Conservation (phyloP, 2,797 vertebrate species). For the Microctenopoma steveboyesi region DNA sequence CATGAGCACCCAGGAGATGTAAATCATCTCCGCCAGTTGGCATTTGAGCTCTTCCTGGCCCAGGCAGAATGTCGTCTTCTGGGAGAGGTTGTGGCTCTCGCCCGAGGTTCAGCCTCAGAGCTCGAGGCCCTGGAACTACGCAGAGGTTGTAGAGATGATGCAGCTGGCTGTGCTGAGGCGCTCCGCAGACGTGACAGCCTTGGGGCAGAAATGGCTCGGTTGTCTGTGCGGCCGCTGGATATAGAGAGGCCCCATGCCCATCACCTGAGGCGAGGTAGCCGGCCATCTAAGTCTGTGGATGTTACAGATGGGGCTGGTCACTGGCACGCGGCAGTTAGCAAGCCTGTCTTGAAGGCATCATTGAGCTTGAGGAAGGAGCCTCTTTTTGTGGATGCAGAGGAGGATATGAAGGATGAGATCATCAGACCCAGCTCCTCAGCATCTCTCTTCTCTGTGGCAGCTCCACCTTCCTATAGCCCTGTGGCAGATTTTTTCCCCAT, state of each 20-base stretch:
- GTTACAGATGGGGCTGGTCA: conserved; percentile 92
- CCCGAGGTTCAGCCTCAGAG: conserved; percentile 91
- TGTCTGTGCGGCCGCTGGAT: conserved; percentile 89
- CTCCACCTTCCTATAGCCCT: conserved; percentile 87
- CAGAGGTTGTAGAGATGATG: conserved; percentile 88
- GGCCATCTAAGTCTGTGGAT: conserved; percentile 95
- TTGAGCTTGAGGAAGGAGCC: conserved; percentile 94
- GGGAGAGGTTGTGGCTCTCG: conserved; percentile 91
- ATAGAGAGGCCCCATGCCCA: conserved; percentile 90
- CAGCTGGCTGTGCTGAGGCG: conserved; percentile 89
- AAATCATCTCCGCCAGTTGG: conserved; percentile 83
- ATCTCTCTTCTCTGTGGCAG: conserved; percentile 88
- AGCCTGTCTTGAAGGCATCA: conserved; percentile 90
- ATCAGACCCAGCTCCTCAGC: conserved; percentile 88
- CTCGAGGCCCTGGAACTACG: conserved; percentile 90
- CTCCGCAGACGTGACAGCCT: conserved; percentile 88
- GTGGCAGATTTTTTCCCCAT: conserved; percentile 88
- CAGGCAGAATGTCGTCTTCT: conserved; percentile 95
- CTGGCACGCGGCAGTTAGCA: conserved; percentile 90
- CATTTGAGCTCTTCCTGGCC: conserved; percentile 95
- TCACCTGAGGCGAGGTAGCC: conserved; percentile 92
- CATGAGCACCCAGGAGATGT: conserved; percentile 78
- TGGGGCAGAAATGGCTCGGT: conserved; percentile 85
- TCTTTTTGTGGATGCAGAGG: conserved; percentile 86
- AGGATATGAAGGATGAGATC: conserved; percentile 94